Conservation (phyloP, 2,888 invertebrate species). For the Peribatodes rhomboidaria region DNA sequence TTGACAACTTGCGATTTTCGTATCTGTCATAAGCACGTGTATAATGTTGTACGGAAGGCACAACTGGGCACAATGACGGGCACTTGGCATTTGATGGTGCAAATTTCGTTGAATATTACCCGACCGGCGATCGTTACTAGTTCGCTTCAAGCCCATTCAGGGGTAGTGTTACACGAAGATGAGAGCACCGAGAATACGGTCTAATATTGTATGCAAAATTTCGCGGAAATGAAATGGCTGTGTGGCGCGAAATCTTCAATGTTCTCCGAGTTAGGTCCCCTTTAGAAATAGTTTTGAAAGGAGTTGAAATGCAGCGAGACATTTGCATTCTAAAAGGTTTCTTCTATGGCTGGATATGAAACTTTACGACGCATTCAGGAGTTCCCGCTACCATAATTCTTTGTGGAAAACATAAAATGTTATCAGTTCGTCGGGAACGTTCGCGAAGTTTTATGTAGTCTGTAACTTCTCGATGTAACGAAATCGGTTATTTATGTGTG, state of each 20-base stretch:
- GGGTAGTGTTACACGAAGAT: constrained; percentile 48
- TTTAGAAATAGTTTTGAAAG: constrained; percentile 77
- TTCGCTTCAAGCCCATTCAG: constrained; percentile 27
- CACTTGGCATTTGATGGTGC: constrained; percentile 26
- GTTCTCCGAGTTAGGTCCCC: constrained; percentile 69
- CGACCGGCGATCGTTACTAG: constrained; percentile 30
- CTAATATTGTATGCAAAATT: constrained; percentile 62
- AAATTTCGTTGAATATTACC: constrained; percentile 26
- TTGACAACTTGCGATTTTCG: constrained; percentile 32
- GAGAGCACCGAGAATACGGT: constrained; percentile 55
- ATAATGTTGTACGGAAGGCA: constrained; percentile 28
- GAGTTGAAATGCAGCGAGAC: constrained; percentile 73
- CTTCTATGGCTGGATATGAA: constrained; percentile 64
- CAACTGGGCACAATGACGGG: constrained; percentile 34
- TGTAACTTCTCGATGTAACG: constrained; percentile 46
- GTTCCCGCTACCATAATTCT: constrained; percentile 53
- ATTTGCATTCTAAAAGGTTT: constrained; percentile 80
- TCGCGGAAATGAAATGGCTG: constrained; percentile 64
- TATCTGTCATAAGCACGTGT: constrained; percentile 21
- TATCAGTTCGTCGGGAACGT: constrained; percentile 56
- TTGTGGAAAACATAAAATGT: constrained; percentile 59
- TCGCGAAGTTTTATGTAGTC: constrained; percentile 52
- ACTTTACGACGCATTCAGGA: constrained; percentile 64
- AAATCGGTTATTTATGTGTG: constrained; percentile 44
- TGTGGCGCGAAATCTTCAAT: constrained; percentile 68